Conservation (phyloP, 2,113 vertebrate species). For the Gallinago media region DNA sequence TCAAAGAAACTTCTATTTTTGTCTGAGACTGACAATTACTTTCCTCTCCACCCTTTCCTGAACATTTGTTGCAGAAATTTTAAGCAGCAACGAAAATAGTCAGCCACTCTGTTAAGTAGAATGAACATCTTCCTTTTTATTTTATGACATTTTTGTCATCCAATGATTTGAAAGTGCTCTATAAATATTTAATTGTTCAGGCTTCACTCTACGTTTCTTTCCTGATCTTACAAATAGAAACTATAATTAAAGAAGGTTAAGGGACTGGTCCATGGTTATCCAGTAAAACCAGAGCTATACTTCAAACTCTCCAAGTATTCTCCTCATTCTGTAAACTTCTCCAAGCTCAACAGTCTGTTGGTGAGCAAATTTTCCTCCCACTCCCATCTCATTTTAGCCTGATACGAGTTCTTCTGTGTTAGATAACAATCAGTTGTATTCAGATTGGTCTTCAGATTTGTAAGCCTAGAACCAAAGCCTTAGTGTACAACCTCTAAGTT, state of each 20-base stretch:
- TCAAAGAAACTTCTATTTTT: not conserved
- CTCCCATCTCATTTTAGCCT: not conserved
- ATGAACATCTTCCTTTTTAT: not conserved
- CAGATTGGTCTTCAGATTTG: not conserved
- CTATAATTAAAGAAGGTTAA: not conserved
- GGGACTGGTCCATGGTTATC: not conserved
- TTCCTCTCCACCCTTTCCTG: not conserved
- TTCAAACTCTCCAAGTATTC: not conserved
- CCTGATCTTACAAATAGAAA: not conserved
- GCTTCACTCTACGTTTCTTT: not conserved
- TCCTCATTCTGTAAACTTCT: not conserved
- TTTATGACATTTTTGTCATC: not conserved
- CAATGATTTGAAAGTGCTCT: not conserved
- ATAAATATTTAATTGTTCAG: not conserved
- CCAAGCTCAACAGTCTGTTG: not conserved
- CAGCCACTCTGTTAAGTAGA: not conserved
- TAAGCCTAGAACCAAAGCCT: not conserved
- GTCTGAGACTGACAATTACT: not conserved
- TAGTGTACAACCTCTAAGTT: not conserved
- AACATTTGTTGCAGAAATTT: not conserved
- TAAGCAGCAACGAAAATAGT: not conserved
- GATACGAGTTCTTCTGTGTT: not conserved
- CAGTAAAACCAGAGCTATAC: not conserved
- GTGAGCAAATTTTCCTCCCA: not conserved
- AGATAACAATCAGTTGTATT: not conserved